These are phyloP conservation scores for Knipowitschia caucasica DNA, from an alignment of 2,797 vertebrate genomes.

Conservation along the genomic window DNA sequence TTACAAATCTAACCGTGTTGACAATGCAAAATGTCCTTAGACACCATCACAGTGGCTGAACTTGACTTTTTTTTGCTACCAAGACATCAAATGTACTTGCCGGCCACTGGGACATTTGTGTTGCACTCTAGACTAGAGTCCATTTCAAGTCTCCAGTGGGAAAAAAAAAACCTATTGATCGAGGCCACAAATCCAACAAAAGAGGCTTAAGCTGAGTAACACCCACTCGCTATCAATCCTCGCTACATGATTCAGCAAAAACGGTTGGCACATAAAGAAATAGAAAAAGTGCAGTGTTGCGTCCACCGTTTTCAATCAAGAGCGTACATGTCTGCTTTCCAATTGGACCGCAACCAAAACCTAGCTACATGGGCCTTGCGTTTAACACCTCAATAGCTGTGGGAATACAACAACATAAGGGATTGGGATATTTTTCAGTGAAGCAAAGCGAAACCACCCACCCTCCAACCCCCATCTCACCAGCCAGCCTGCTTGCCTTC, in stretches of 20 bases:
- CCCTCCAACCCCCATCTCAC: neutral
- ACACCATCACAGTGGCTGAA: too few species aligned
- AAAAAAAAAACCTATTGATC: slow-evolving; percentile 61
- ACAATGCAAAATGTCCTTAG: too few species aligned
- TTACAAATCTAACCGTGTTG: too few species aligned
- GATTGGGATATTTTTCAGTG: slow-evolving; percentile 38
- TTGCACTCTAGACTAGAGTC: slow-evolving; percentile 40
- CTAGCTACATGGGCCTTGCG: slow-evolving; percentile 21
- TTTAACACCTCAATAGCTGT: slow-evolving; percentile 60
- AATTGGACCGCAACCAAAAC: slow-evolving; percentile 58
- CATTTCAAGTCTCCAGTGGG: slow-evolving; percentile 55
- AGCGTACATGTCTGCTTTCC: slow-evolving; percentile 47
- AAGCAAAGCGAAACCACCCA: neutral
- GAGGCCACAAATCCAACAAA: slow-evolving; percentile 64
- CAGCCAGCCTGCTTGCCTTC: slow-evolving; percentile 28
- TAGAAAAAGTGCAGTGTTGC: slow-evolving; percentile 23
- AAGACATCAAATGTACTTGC: slow-evolving; percentile 13
- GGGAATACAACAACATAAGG: slow-evolving; percentile 55
- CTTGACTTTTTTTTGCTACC: neutral
- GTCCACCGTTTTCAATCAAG: slow-evolving; percentile 48
- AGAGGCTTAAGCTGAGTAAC: slow-evolving; percentile 52
- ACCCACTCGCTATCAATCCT: slow-evolving; percentile 55
- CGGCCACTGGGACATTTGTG: slow-evolving; percentile 19
- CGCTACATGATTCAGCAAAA: slow-evolving; percentile 52
- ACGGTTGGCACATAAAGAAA: slow-evolving; percentile 20